Conservation (phyloP, 2,888 invertebrate species). For the Eumerus sabulonum region DNA sequence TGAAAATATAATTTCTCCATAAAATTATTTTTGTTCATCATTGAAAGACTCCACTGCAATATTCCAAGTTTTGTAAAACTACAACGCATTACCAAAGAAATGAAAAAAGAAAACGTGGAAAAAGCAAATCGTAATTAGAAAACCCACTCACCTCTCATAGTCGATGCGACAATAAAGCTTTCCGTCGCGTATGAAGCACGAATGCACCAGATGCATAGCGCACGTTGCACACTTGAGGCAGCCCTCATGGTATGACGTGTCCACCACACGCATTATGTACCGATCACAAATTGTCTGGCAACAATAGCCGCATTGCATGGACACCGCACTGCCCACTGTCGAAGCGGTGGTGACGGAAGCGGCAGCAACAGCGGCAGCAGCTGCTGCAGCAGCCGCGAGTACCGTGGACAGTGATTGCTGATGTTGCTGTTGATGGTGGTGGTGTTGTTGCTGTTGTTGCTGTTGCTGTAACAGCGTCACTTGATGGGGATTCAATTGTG, state of each 20-base stretch:
- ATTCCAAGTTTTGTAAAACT: too few relatives aligned
- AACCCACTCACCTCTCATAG: constrained; percentile 85
- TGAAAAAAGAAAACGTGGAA: too few relatives aligned
- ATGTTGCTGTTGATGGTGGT: constrained; percentile 46
- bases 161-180: constrained; percentile 88
- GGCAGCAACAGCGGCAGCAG: constrained; percentile 57
- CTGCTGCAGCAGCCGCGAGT: constrained; percentile 62
- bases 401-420: constrained; percentile 60
- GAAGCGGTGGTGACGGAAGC: constrained; percentile 55
- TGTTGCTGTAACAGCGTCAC: constrained; percentile 54
- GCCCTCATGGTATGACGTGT: constrained; percentile 87
- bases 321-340: constrained; percentile 45
- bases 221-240: constrained; percentile 89
- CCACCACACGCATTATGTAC: constrained; percentile 87
- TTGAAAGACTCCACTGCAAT: too few relatives aligned
- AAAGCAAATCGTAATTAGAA: background rate
- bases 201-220: constrained; percentile 84
- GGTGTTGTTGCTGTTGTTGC: constrained; percentile 16
- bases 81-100: too few relatives aligned
- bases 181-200: constrained; percentile 87
- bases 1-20: too few relatives aligned
- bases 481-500: constrained; percentile 70
- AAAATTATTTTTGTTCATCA: too few relatives aligned
- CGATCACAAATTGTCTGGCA: constrained; percentile 86
- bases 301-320: constrained; percentile 83